Conservation (phyloP, 2,888 invertebrate genomes). For the Drosophila subsilvestris region DNA sequence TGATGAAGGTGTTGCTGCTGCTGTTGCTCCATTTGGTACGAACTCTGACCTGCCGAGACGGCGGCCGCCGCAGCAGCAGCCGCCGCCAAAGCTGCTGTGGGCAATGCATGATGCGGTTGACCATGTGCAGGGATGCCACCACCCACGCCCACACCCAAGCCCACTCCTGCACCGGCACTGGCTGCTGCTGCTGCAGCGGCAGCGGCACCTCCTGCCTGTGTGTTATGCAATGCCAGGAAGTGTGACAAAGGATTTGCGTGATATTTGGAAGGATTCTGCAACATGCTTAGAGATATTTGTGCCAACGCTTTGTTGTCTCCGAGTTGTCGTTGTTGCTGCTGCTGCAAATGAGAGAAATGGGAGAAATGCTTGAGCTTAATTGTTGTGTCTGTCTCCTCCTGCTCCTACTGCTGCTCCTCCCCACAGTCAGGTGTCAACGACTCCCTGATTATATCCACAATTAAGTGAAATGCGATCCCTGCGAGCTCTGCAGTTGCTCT, state of each 20-base stretch:
- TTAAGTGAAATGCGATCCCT: slow-evolving; percentile 69
- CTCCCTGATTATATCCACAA: slow-evolving; percentile 68
- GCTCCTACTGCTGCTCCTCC: background rate
- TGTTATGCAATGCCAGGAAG: slow-evolving; percentile 84
- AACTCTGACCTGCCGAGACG: slow-evolving; percentile 72
- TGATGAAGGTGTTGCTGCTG: slow-evolving; percentile 55
- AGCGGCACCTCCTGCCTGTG: slow-evolving; percentile 60
- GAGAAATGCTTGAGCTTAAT: slow-evolving; percentile 56
- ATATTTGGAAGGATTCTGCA: slow-evolving; percentile 84
- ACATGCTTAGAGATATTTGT: slow-evolving; percentile 79
- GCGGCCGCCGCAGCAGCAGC: slow-evolving; percentile 69
- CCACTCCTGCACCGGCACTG: slow-evolving; percentile 48
- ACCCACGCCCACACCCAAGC: slow-evolving; percentile 5
- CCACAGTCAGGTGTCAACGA: slow-evolving; percentile 68
- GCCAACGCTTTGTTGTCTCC: slow-evolving; percentile 46
- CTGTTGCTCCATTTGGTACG: slow-evolving; percentile 73
- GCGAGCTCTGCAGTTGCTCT: slow-evolving; percentile 29
- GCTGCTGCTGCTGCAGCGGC: slow-evolving; percentile 34
- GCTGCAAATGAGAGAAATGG: slow-evolving; percentile 49
- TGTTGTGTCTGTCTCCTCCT: slow-evolving; percentile 24
- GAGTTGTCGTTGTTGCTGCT: slow-evolving; percentile 38
- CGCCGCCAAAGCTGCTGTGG: slow-evolving; percentile 74
- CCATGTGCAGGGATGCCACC: slow-evolving; percentile 57
- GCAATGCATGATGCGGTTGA: slow-evolving; percentile 74
- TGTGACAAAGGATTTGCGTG: slow-evolving; percentile 84